Percentiles rank a stretch among this genome's conserved stretches.
Evolutionary conservation across 2,113 vertebrate genomes (phyloP).

Genomic region (Machaerirhynchus nigripectus): DNA sequence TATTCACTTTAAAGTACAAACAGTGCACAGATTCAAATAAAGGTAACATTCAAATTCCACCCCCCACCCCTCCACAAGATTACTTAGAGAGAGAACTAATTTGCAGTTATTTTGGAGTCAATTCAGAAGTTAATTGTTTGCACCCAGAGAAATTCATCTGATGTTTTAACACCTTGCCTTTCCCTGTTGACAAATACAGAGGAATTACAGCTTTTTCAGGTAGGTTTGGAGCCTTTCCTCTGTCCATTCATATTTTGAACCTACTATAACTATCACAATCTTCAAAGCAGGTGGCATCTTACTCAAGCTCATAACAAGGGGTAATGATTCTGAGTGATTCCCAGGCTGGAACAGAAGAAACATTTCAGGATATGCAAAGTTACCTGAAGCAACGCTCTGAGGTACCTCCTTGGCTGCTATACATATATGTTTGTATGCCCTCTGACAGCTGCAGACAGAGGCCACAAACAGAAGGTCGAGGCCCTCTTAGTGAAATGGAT

Average conservation of each 20-base stretch:
- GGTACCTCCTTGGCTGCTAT: neutral
- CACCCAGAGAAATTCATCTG: neutral
- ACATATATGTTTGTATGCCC: neutral
- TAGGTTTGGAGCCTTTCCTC: neutral
- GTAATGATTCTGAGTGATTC: neutral
- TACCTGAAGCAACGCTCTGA: neutral
- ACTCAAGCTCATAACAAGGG: neutral
- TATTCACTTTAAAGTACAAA: neutral
- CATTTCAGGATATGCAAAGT: neutral
- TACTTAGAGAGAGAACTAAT: neutral
- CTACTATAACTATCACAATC: neutral
- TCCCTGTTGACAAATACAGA: neutral
- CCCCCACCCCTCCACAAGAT: fast-evolving
- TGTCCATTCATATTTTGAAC: neutral
- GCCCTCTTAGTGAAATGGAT: neutral
- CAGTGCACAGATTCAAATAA: neutral
- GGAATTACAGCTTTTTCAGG: neutral
- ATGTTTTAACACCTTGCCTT: neutral
- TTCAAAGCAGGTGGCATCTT: neutral
- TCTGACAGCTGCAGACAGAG: neutral
- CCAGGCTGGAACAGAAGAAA: neutral
- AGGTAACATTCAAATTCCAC: neutral
- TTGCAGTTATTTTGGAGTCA: neutral
- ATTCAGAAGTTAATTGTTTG: neutral
- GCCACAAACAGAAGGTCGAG: neutral